A percentile compares a stretch with the other conserved stretches of the same genome.
These are phyloP conservation scores for Galaxea fascicularis DNA, from an alignment of 92 coral and sea anemone species.

Conservation along the genomic window DNA sequence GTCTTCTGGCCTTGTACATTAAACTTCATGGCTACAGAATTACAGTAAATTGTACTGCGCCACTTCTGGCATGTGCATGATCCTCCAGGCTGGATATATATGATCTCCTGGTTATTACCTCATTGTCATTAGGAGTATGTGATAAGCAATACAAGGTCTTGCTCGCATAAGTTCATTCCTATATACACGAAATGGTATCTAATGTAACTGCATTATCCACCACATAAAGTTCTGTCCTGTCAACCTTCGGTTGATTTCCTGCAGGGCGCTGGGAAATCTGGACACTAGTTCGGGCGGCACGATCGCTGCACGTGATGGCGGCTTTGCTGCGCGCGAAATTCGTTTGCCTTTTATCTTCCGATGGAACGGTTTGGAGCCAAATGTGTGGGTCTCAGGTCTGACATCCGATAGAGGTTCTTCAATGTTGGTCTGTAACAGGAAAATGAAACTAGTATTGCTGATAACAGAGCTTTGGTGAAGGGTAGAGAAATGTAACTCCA, in stretches of 20 bases:
- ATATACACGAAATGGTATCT: not conserved
- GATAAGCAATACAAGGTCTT: too few species aligned
- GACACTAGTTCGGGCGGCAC: slow-evolving; percentile 63
- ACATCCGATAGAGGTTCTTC: not conserved
- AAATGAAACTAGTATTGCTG: not conserved
- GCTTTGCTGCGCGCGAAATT: slow-evolving; percentile 20
- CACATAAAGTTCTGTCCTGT: slow-evolving; percentile 58
- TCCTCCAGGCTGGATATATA: not conserved
- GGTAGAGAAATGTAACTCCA: too few species aligned
- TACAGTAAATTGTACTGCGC: not conserved
- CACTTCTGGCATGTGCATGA: not conserved
- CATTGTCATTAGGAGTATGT: not conserved
- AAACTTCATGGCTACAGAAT: not conserved
- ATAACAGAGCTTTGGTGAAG: too few species aligned
- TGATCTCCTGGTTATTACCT: not conserved
- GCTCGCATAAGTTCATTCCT: too few species aligned
- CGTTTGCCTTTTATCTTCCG: slow-evolving; percentile 53
- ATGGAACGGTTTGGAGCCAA: slow-evolving; percentile 15
- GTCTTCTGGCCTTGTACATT: not conserved
- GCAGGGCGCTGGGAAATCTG: slow-evolving; percentile 63
- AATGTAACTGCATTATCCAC: slow-evolving; percentile 48
- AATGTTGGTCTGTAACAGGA: slow-evolving; percentile 5
- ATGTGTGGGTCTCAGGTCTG: slow-evolving; percentile 12
- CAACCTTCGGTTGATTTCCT: slow-evolving; percentile 63
- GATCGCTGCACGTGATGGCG: slow-evolving; percentile 3